Evolutionary conservation across 2,797 vertebrate genomes (phyloP), one percentile per base, ranked within the genome.

Genomic region (Girardinus metallicus): DNA sequence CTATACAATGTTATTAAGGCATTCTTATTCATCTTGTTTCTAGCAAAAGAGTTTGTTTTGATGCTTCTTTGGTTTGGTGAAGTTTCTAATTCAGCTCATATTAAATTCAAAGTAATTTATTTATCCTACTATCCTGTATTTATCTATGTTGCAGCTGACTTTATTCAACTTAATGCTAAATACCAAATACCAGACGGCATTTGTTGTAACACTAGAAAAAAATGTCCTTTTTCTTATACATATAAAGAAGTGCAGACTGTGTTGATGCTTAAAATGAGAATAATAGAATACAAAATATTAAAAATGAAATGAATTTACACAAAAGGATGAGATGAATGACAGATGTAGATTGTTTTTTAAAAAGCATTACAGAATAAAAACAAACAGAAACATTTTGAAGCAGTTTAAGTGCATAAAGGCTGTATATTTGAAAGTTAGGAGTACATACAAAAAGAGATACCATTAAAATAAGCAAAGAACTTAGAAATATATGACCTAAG

Each of bases 401-500:
- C 3, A 43, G 7, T 79, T 82, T 76, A 73, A 64, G 55, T 86
- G 83, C 87, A 64, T 83, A 88, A 66, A 87, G 73, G 86, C 49
- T 80, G 74, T 92, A 85, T 89, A 88, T 93, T 92, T 91, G 84
- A 88, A 88, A 91, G 88, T 88, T 83, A 87, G 60, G 81, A 88
- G 86, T 93, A 92, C 89, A 91, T 91, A 90, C 77, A 91, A 87
- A 82, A 82, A 79, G 82, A 85, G 76, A 90, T 80, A 78, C 43
- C 39, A 73, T 79, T 82, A 75, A 87, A 83, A 88, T 84, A 88
- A 87, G 83, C 77, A 87, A 53, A 86, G 29, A 86, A 82, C 83
- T 84, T 76, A 88, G 72, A 82, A 87, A 91, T 79, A 85, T 82
- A 79, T 49, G 83, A 85, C 79, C 55, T 73, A 80, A 83, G 83